Percentiles rank a stretch among this genome's conserved stretches.
Evolutionary conservation across 2,113 vertebrate species (phyloP).

Genomic region (Percopsis transmontana): DNA sequence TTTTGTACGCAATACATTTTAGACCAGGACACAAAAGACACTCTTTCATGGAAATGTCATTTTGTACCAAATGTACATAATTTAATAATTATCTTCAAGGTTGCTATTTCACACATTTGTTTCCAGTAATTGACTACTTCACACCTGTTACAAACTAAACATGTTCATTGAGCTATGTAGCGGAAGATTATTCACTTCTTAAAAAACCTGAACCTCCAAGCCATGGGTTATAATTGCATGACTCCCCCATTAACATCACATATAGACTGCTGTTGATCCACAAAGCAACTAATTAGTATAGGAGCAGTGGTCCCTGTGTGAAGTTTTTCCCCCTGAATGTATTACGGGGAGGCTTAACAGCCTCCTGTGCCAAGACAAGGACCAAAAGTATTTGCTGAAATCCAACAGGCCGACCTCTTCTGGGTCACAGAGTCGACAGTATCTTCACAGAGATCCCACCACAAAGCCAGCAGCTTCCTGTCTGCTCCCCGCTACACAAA

Average conservation of each 20-base stretch:
- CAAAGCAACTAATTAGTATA: no score
- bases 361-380: slow-evolving; percentile 28
- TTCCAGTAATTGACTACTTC: no score
- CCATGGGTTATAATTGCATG: background rate
- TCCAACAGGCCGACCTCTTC: slow-evolving; percentile 35
- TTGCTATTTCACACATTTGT: no score
- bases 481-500: slow-evolving; percentile 50
- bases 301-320: background rate
- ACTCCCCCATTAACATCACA: background rate
- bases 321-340: no score
- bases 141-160: no score
- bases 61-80: no score
- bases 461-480: slow-evolving; percentile 59
- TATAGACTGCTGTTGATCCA: background rate
- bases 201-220: background rate
- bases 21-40: no score
- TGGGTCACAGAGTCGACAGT: slow-evolving; percentile 53
- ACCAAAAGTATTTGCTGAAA: slow-evolving; percentile 35
- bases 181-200: background rate
- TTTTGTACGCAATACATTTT: background rate
- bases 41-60: no score
- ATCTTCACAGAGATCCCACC: slow-evolving; percentile 52
- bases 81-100: no score
- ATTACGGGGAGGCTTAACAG: slow-evolving; percentile 42
- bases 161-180: no score